Evolutionary conservation across 2,888 invertebrate species (phyloP).

Genomic region (Tigriopus californicus): DNA sequence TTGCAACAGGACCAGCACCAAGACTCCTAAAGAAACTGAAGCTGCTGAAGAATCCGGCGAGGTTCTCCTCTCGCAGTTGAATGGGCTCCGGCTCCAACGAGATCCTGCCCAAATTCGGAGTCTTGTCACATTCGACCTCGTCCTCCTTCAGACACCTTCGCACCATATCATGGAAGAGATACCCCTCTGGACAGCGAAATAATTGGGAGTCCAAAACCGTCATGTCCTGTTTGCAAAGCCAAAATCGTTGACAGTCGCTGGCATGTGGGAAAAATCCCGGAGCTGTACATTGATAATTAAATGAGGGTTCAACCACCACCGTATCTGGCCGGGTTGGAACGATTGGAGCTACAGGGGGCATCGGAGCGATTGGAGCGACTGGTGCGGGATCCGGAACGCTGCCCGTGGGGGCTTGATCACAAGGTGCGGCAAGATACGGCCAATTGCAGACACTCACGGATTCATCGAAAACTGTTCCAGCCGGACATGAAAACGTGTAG

Average conservation of each 20-base stretch:
- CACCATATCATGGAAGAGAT: not conserved
- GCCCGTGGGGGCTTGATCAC: not conserved
- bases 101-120: not conserved
- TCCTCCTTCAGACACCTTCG: not conserved
- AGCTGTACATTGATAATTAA: not conserved
- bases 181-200: not conserved
- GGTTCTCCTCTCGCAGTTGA: too few relatives aligned
- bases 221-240: not conserved
- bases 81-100: not conserved
- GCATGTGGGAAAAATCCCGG: not conserved
- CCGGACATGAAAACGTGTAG: slow-evolving; percentile 48
- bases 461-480: slow-evolving; percentile 52
- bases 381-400: not conserved
- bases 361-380: not conserved
- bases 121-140: not conserved
- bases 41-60: too few relatives aligned
- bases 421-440: slow-evolving; percentile 17
- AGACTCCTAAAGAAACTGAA: too few relatives aligned
- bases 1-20: too few relatives aligned
- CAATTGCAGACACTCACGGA: slow-evolving; percentile 47
- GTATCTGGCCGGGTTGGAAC: not conserved
- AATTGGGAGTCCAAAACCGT: not conserved
- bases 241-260: not conserved
- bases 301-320: not conserved
- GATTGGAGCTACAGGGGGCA: too few relatives aligned